Evolutionary conservation across 2,113 vertebrate genomes (phyloP).

Genomic region (Saccopteryx leptura): DNA sequence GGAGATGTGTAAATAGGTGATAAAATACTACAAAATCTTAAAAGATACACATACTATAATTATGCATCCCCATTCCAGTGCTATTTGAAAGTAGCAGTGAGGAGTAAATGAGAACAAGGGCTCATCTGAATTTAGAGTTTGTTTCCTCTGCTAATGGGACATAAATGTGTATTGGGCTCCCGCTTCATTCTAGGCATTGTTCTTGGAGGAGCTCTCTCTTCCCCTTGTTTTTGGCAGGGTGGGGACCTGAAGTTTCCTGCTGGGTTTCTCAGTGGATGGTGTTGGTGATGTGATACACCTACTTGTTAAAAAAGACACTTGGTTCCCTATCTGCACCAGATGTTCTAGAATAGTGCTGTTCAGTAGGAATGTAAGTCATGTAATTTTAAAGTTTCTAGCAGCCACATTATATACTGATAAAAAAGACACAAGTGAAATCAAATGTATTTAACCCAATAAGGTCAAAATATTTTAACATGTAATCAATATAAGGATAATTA

Average conservation of each 20-base stretch:
- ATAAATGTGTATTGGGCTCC: neutral
- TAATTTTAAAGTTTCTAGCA: conserved; percentile 49
- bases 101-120: neutral
- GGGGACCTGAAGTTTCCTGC: neutral
- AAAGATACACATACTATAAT: neutral
- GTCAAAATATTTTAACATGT: conserved; percentile 46
- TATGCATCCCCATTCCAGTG: conserved; percentile 24
- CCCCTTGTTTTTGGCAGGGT: conserved; percentile 27
- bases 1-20: neutral
- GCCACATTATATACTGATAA: conserved; percentile 38
- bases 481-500: conserved; percentile 5
- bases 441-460: conserved; percentile 47
- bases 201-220: neutral
- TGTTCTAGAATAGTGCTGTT: conserved; percentile 35
- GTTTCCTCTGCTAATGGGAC: conserved; percentile 12
- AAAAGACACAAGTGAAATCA: neutral
- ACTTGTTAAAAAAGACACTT: conserved; percentile 4
- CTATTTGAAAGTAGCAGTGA: conserved; percentile 28
- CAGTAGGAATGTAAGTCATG: neutral
- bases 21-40: neutral
- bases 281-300: conserved; percentile 20
- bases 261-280: conserved; percentile 12
- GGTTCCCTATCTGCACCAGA: neutral
- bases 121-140: conserved; percentile 47
- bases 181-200: neutral